These are phyloP conservation scores for Neoarius graeffei DNA, from an alignment of 2,113 vertebrate species.

Conservation along the genomic window DNA sequence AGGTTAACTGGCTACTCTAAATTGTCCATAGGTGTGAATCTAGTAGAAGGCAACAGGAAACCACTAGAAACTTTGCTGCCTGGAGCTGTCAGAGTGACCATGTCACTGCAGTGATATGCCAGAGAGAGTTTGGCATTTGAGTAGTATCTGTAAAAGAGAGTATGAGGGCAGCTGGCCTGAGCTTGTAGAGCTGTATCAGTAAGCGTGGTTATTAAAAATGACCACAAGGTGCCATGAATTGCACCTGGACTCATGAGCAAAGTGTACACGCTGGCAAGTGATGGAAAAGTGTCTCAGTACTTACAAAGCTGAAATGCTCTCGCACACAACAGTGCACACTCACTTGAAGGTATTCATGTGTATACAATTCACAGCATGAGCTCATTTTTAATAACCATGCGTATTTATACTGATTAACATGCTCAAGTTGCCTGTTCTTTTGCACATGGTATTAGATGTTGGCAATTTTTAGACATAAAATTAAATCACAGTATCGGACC, in stretches of 20 bases:
- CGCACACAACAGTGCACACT: neutral
- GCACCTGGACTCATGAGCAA: neutral
- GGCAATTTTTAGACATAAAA: neutral
- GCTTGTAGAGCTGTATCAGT: neutral
- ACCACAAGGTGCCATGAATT: neutral
- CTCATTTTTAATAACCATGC: neutral
- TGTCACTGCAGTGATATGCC: too few relatives aligned
- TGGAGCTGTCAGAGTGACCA: too few relatives aligned
- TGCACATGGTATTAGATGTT: neutral
- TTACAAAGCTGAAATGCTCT: neutral
- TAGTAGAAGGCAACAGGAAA: too few relatives aligned
- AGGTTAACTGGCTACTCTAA: too few relatives aligned
- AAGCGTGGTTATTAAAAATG: neutral
- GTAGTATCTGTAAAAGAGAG: neutral
- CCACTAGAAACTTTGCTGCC: too few relatives aligned
- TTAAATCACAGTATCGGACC: neutral
- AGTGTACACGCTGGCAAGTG: neutral
- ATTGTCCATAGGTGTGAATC: too few relatives aligned
- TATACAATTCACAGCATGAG: neutral
- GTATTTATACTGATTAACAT: neutral
- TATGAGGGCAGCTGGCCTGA: neutral
- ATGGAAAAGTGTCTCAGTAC: neutral
- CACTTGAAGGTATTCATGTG: neutral
- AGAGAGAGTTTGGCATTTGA: neutral
- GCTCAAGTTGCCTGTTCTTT: neutral